Conservation (phyloP, 2,888 invertebrate genomes). For the Graphium colonna region DNA sequence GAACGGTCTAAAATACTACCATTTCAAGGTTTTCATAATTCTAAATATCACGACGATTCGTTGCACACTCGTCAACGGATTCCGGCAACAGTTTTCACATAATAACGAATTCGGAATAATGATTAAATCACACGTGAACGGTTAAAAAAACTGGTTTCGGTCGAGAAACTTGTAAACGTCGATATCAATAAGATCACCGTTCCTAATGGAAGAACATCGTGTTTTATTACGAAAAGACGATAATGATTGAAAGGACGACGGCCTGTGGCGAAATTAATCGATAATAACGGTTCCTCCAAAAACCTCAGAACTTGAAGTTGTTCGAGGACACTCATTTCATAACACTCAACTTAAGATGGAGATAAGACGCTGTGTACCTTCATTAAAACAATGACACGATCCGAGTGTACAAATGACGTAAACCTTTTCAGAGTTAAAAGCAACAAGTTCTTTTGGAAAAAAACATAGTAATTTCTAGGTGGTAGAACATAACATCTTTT, state of each 20-base stretch:
- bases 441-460: neutral
- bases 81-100: neutral
- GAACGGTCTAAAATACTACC: too few species aligned
- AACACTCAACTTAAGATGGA: neutral
- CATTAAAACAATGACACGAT: neutral
- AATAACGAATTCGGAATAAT: conserved; percentile 3
- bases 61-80: neutral
- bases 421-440: neutral
- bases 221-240: neutral
- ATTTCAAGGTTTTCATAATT: too few species aligned
- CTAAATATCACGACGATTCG: too few species aligned
- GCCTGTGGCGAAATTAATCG: neutral
- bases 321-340: neutral
- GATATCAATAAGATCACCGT: neutral
- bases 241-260: conserved; percentile 7
- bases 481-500: too few species aligned
- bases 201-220: neutral
- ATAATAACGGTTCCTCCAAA: neutral
- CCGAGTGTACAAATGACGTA: neutral
- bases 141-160: neutral
- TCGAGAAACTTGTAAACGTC: neutral
- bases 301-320: neutral
- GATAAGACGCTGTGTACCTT: neutral
- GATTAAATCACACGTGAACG: conserved; percentile 4
- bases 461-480: too few species aligned